Evolutionary conservation across 1,140 invertebrate species (phyloP), one percentile per base, ranked within the genome.

Genomic region (Diploscapter pachys): DNA sequence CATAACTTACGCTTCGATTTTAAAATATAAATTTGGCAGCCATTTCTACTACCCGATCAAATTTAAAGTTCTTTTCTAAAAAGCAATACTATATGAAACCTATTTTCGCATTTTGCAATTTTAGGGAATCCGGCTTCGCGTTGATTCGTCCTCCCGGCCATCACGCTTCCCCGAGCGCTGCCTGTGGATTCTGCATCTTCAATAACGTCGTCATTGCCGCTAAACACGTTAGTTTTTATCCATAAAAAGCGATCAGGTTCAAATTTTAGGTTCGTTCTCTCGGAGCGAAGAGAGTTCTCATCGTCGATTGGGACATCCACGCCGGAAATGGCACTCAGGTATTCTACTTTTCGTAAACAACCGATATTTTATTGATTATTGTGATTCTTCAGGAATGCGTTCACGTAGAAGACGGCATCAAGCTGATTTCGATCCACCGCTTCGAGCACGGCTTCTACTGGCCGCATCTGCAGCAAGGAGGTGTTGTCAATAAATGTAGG

Each of bases 361-460:
- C 1, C 31, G 31, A 31, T 31, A 31, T 31, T 31, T 31, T 31
- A 0, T 31, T 31, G 0, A 31, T 31, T 31, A 31, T 31, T 31
- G 31, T 31, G 1, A 31, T 31, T 31, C 31, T 31, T 31, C 96
- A 99, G 83, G 91, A 93, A 83, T 91, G 92, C 89, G 98, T 98
- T 87, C 97, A 98, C 84, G 89, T 94, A 59, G 82, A 76, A 88
- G 89, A 80, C 83, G 93, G 94, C 83, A 95, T 99, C 53, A 87
- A 98, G 8, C 97, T 98, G 86, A 94, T 98, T 87, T 98, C 96
- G 0, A 94, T 97, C 77, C 96, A 99, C 88, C 93, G 95, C 3
- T 98, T 93, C 86, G 93, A 98, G 86, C 86, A 94, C 84, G 96
- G 96, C 2, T 88, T 87, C 69, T 97, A 95, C 87, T 98, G 95